Evolutionary conservation across 2,888 invertebrate genomes (phyloP).

Genomic region (Drosophila mimica): DNA sequence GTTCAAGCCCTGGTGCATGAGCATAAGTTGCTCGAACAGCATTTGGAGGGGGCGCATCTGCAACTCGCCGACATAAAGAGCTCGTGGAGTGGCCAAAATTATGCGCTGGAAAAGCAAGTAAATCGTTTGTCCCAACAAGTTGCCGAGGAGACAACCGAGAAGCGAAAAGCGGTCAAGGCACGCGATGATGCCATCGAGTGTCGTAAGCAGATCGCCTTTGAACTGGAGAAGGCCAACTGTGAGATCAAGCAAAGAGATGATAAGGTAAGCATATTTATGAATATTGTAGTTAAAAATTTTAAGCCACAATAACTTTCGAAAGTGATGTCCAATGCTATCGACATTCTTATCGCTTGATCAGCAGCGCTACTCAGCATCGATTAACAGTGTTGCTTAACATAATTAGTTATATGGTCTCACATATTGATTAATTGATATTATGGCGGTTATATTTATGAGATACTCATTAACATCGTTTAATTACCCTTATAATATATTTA

Average conservation of each 20-base stretch:
- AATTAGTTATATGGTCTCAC: not conserved
- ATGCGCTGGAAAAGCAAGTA: conserved; percentile 95
- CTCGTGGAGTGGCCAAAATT: conserved; percentile 96
- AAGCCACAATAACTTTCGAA: not conserved
- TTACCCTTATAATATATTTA: not conserved
- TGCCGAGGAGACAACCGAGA: conserved; percentile 93
- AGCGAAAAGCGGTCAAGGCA: conserved; percentile 90
- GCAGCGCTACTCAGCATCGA: not conserved
- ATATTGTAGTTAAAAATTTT: not conserved
- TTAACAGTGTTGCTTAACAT: not conserved
- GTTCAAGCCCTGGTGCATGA: conserved; percentile 87
- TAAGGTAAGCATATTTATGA: conserved; percentile 71
- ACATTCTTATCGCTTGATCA: not conserved
- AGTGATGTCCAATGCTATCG: not conserved
- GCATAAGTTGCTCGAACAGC: conserved; percentile 89
- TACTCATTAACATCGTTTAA: not conserved
- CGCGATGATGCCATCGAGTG: conserved; percentile 89
- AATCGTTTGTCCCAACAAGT: conserved; percentile 93
- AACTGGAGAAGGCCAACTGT: conserved; percentile 78
- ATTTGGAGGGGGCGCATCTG: conserved; percentile 93
- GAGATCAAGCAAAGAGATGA: conserved; percentile 83
- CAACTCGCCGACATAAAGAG: conserved; percentile 95
- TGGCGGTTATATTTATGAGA: not conserved
- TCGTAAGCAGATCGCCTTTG: conserved; percentile 85
- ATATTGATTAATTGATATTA: not conserved